Evolutionary conservation across 2,113 vertebrate genomes (phyloP), one percentile per base, ranked within the genome.

Genomic region (Pan paniscus): DNA sequence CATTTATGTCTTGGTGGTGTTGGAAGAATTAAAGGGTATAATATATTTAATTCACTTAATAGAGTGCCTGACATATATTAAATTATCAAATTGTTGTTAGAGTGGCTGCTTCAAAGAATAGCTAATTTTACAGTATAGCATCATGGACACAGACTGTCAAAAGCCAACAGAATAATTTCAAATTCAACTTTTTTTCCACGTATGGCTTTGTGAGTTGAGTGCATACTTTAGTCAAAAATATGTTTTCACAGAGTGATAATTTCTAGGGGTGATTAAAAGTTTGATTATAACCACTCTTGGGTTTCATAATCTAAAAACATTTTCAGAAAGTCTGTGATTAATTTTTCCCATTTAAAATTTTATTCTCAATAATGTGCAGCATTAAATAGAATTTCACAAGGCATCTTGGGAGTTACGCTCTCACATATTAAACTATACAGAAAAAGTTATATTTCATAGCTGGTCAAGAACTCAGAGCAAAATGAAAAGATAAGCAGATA

Each of bases 291-390:
- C 61, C 93, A 95, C 76, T 50, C 57, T 89, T 87, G 64, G 0
- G 12, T 81, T 96, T 97, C 81, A 50, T 70, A 88, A 57, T 91
- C 93, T 96, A 20, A 97, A 95, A 87, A 85, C 85, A 92, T 84
- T 96, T 84, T 50, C 82, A 86, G 55, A 95, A 46, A 96, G 16
- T 43, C 82, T 94, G 32, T 93, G 73, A 98, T 97, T 98, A 97
- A 55, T 80, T 87, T 97, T 85, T 38, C 30, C 17, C 85, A 93
- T 96, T 35, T 80, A 61, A 92, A 68, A 59, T 87, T 96, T 96
- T 89, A 82, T 95, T 52, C 86, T 97, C 67, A 95, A 30, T 97
- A 82, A 61, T 83, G 46, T 73, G 13, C 43, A 95, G 57, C 11
- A 93, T 97, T 96, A 96, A 97, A 95, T 89, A 85, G 22, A 79